Evolutionary conservation across 2,888 invertebrate genomes (phyloP).

Genomic region (Ischnura elegans): DNA sequence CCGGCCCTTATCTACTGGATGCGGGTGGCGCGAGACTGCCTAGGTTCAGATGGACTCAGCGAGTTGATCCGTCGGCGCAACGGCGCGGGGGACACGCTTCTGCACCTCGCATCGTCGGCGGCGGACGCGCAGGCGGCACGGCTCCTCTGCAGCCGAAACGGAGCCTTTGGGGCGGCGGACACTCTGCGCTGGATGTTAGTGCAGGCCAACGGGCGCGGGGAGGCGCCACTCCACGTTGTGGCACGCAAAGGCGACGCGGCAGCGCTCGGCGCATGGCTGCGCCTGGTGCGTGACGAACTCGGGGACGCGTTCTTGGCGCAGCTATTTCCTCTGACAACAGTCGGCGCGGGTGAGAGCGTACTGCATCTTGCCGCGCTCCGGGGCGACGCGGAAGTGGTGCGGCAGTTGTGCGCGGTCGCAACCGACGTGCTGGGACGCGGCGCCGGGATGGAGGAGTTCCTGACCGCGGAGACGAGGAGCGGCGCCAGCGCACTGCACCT

Average conservation of each 20-base stretch:
- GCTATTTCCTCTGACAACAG: neutral
- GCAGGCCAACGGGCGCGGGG: conserved; percentile 8
- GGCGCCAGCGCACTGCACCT: neutral
- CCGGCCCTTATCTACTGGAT: neutral
- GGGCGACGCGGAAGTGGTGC: conserved; percentile 28
- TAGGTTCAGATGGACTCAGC: neutral
- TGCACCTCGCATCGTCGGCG: conserved; percentile 2
- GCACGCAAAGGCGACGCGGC: neutral
- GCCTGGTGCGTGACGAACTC: neutral
- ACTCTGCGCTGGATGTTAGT: neutral
- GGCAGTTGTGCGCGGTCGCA: neutral
- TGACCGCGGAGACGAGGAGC: neutral
- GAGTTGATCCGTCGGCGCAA: conserved; percentile 21
- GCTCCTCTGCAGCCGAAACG: neutral
- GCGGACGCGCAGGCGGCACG: neutral
- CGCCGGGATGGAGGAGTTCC: neutral
- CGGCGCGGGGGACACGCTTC: conserved; percentile 14
- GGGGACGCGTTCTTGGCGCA: neutral
- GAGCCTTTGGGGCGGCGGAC: neutral
- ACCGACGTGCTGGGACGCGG: neutral
- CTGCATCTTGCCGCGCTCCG: conserved; percentile 23
- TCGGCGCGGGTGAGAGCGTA: neutral
- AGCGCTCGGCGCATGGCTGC: neutral
- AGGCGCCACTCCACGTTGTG: neutral
- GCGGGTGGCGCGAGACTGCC: neutral